These are phyloP conservation scores for Ailurus styani DNA, from an alignment of 2,113 vertebrate species.

Conservation along the genomic window DNA sequence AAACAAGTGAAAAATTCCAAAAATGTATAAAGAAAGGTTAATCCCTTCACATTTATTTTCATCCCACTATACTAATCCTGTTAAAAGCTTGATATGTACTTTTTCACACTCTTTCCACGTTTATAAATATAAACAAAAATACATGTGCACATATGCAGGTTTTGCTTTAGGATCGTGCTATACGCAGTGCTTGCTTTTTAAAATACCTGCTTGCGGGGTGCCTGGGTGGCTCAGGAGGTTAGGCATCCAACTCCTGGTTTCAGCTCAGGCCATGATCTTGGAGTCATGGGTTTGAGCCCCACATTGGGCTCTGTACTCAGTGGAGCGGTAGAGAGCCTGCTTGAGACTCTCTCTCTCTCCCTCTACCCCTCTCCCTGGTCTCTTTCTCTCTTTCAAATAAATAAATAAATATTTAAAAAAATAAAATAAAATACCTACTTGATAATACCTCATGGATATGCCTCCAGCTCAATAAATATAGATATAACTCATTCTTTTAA, in stretches of 20 bases:
- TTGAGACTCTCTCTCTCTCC: not conserved
- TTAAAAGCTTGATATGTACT: not conserved
- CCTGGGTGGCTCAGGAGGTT: not conserved
- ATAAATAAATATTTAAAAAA: not conserved
- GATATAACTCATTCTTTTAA: not conserved
- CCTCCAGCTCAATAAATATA: not conserved
- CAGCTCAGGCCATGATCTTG: not conserved
- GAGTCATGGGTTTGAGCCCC: not conserved
- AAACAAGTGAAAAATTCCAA: not conserved
- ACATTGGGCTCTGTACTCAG: not conserved
- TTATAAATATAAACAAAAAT: not conserved
- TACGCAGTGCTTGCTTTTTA: not conserved
- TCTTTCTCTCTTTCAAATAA: not conserved
- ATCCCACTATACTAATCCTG: not conserved
- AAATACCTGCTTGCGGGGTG: not conserved
- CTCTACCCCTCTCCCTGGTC: not conserved
- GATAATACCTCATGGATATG: not conserved
- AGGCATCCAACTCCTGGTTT: not conserved
- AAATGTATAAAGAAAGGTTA: not conserved
- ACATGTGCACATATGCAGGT: not conserved
- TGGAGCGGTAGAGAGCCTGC: not conserved
- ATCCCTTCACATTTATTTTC: not conserved
- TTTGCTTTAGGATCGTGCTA: not conserved
- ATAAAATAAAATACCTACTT: not conserved
- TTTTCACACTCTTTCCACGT: not conserved